Base-by-base conservation (phyloP, 2,888 invertebrate genomes). In the Achlya flavicornis region DNA sequence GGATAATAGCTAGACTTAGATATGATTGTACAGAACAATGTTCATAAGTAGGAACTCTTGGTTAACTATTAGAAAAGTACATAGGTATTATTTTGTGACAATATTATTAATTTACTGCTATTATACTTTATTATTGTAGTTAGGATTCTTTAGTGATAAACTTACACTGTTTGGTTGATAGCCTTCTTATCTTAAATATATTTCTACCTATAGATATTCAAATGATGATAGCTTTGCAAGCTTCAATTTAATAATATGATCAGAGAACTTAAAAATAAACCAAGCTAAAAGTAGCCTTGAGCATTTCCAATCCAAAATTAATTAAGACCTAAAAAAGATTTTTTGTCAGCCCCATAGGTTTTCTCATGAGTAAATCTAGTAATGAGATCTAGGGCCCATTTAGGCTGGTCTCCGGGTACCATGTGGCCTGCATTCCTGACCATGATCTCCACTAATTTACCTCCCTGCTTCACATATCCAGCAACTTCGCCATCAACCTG, bases 391-490 rank as follows among this genome's bases (percentile, higher is more conserved):
- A 95, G 94, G 3, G 96, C 96, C 95, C 96, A 96, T 75, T 95
- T 95, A 0, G 97, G 97, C 83, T 97, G 97, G 89, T 97, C 97
- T 41, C 94, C 93, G 0, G 97, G 97, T 10, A 97, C 96, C 96
- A 97, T 96, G 78, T 97, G 97, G 0, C 98, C 97, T 12, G 97
- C 97, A 87, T 96, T 95, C 66, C 97, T 93, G 0, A 97, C 96
- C 87, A 97, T 84, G 3, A 97, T 94, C 85, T 97, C 97, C 0
- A 96, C 95, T 62, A 97, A 88, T 79, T 96, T 96, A 0, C 96
- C 96, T 7, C 95, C 96, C 71, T 95, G 94, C 83, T 96, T 97
- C 0, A 95, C 95, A 88, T 97, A 97, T 0, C 97, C 97, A 0
- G 97, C 97, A 10, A 97, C 87, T 70, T 96, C 95, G 0, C 90